These are phyloP conservation scores for Drosophila malerkotliana DNA, from an alignment of 1,140 invertebrate species.

Conservation along the genomic window DNA sequence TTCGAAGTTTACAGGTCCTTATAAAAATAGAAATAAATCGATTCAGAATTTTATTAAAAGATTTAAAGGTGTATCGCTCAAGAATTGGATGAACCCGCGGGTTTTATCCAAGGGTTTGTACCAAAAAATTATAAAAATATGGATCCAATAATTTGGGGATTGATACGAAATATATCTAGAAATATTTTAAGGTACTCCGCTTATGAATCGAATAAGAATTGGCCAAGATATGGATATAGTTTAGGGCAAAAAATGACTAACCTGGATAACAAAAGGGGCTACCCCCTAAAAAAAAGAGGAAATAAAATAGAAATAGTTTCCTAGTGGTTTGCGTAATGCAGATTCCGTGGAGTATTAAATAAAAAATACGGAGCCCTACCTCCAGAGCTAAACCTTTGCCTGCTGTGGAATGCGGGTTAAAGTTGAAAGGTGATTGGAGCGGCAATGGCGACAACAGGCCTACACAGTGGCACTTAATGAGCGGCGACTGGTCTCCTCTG, in stretches of 20 bases:
- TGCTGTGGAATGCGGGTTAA: neutral
- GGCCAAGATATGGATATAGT: neutral
- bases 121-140: neutral
- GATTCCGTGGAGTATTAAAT: constrained; percentile 4
- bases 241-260: too few relatives aligned
- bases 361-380: too few relatives aligned
- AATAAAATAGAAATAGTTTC: neutral
- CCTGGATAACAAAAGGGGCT: too few relatives aligned
- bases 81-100: too few relatives aligned
- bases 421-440: constrained; percentile 1
- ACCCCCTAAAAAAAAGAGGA: too few relatives aligned
- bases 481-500: constrained; percentile 61
- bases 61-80: too few relatives aligned
- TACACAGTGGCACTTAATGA: constrained; percentile 81
- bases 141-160: neutral
- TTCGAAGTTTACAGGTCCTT: too few relatives aligned
- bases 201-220: too few relatives aligned
- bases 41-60: neutral
- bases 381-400: neutral
- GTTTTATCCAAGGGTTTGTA: too few relatives aligned
- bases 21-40: too few relatives aligned
- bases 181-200: too few relatives aligned
- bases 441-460: constrained; percentile 79
- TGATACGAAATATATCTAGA: too few relatives aligned
- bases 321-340: constrained; percentile 25